Evolutionary conservation across 92 coral and sea anemone genomes (phyloP), one percentile per base, ranked within the genome.

Genomic region (Bergia sp.): DNA sequence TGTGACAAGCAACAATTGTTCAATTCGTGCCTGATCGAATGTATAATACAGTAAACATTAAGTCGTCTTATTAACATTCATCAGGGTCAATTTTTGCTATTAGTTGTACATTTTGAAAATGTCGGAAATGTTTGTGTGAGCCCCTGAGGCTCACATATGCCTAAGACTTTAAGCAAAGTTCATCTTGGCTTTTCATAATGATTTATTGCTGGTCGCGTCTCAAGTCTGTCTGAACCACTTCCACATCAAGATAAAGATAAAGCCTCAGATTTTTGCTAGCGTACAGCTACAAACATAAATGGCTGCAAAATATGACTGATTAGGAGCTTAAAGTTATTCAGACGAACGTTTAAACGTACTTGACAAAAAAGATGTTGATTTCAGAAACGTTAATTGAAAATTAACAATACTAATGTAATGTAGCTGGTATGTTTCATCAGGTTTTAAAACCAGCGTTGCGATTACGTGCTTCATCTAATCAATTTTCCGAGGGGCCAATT

Each of bases 401-500:
- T n/a, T n/a, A 67, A 20, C 77, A 67, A 64, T 40, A 20, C 39
- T 41, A 16, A 12, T 38, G 3, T 3, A 71, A 10, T 64, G 18
- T 12, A 47, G 45, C 44, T 45, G 21, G 61, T 69, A 8, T 3
- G 23, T 45, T 45, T 71, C 45, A 57, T 84, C 85, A 45, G 29
- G 37, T 38, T 65, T 16, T 45, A 23, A 45, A 84, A 37, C 18
- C 61, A 64, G 77, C 57, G 44, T 8, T 61, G 66, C 55, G 37
- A 80, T 80, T 67, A 29, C 64, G 4, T 23, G 37, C 10, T 58
- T 58, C 29, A 37, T 37, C 85, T 81, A 81, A 81, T 58, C 85
- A 57, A 81, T 50, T 81, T 81, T 55, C 49, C 18, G 85, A 58
- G 18, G 85, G 73, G 36, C 85, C 7, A 81, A 47, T 81, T 81